These are phyloP conservation scores for Carcina quercana DNA, from an alignment of 2,888 invertebrate genomes.

Conservation along the genomic window DNA sequence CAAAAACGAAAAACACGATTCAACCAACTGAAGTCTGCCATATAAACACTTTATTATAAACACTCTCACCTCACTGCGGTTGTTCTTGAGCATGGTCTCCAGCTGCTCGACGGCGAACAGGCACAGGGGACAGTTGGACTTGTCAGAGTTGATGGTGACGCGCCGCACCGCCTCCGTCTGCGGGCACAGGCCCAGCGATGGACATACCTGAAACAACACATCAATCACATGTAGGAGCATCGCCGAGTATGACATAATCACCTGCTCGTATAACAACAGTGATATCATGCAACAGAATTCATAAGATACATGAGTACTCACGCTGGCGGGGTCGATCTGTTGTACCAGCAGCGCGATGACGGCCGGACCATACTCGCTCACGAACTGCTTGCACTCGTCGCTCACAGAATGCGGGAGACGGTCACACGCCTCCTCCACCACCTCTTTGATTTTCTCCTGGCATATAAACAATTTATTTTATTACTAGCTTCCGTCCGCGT, in stretches of 20 bases:
- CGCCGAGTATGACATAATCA: not conserved
- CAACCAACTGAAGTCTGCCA: no score
- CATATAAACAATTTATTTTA: no score
- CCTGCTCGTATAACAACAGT: no score
- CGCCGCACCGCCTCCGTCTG: slow-evolving; percentile 60
- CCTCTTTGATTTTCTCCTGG: slow-evolving; percentile 79
- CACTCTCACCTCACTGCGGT: slow-evolving; percentile 86
- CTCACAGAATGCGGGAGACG: slow-evolving; percentile 77
- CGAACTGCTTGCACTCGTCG: slow-evolving; percentile 81
- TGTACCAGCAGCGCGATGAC: slow-evolving; percentile 85
- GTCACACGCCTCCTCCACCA: slow-evolving; percentile 81
- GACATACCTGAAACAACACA: slow-evolving; percentile 74
- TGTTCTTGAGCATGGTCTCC: slow-evolving; percentile 81
- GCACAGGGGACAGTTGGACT: slow-evolving; percentile 88
- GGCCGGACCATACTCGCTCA: slow-evolving; percentile 86
- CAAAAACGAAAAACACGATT: no score
- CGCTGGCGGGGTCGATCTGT: slow-evolving; percentile 83
- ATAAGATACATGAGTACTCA: slow-evolving; percentile 37
- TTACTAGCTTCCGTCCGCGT: no score
- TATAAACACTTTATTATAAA: no score
- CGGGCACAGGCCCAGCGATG: slow-evolving; percentile 81
- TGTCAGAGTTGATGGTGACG: slow-evolving; percentile 69
- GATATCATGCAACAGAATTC: not conserved
- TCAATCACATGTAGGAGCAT: not conserved
- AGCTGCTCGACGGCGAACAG: slow-evolving; percentile 86